A percentile compares a stretch with the other conserved stretches of the same genome.
Conservation (phyloP, 2,113 vertebrate species). For the Corythaixoides concolor region DNA sequence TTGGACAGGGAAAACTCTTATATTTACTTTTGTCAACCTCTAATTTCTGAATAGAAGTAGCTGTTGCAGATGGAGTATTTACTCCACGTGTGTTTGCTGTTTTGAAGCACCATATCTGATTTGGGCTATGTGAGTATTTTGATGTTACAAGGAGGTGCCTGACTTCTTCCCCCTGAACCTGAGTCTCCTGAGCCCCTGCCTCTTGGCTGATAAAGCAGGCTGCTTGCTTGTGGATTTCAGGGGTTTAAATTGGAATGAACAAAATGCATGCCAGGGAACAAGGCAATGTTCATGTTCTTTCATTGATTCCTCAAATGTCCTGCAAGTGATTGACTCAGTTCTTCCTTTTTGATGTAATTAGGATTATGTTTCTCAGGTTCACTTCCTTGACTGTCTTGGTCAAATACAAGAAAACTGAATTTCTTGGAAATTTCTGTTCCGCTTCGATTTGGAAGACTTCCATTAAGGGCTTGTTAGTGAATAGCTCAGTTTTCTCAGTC, state of each 20-base stretch:
- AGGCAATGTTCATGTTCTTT: background rate
- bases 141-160: background rate
- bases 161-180: background rate
- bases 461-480: background rate
- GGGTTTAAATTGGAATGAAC: background rate
- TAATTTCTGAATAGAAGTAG: background rate
- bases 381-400: background rate
- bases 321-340: background rate
- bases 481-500: background rate
- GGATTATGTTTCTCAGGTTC: background rate
- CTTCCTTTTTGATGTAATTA: background rate
- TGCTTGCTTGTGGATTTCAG: background rate
- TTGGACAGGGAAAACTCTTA: background rate
- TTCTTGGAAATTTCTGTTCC: background rate
- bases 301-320: background rate
- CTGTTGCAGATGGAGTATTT: background rate
- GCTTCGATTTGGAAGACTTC: background rate
- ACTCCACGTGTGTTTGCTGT: background rate
- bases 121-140: background rate
- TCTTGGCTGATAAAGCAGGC: background rate
- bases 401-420: background rate
- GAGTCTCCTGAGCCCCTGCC: accelerated
- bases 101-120: background rate
- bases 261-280: background rate
- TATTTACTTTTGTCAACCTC: background rate